Conservation (phyloP, 2,888 invertebrate genomes). For the Chromoteleia sp. region DNA sequence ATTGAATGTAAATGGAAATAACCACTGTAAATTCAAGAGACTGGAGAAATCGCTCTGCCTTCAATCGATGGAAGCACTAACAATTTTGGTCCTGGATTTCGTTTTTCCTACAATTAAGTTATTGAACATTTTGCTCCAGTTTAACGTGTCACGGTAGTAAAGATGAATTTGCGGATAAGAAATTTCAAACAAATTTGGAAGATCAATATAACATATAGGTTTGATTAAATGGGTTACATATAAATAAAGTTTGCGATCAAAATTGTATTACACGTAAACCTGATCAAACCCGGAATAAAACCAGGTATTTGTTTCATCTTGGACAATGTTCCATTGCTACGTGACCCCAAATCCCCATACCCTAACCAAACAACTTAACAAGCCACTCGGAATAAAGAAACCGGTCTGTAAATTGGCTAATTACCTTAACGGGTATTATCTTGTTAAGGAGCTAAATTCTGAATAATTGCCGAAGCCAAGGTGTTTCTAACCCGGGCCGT, state of each 20-base stretch:
- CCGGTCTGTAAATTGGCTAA: slow-evolving; percentile 25
- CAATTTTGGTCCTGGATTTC: slow-evolving; percentile 1
- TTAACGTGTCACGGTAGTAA: too few species aligned
- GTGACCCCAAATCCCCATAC: background rate
- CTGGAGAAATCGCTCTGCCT: slow-evolving; percentile 1
- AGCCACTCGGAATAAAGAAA: slow-evolving; percentile 8
- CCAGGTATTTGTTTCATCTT: too few species aligned
- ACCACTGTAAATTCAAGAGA: background rate
- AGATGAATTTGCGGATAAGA: too few species aligned
- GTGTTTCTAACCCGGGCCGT: slow-evolving; percentile 4
- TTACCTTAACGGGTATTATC: slow-evolving; percentile 40
- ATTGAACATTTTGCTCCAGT: too few species aligned
- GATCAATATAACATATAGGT: too few species aligned
- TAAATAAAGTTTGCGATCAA: too few species aligned
- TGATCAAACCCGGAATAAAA: too few species aligned
- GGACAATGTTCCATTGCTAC: too few species aligned
- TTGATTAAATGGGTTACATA: too few species aligned
- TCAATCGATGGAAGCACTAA: background rate
- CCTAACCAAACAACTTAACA: background rate
- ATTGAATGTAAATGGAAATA: slow-evolving; percentile 29
- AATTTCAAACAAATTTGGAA: too few species aligned
- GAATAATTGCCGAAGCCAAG: slow-evolving; percentile 28
- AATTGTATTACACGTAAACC: too few species aligned
- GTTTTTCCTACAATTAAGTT: background rate
- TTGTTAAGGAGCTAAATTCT: slow-evolving; percentile 29